Conservation (phyloP, 2,888 invertebrate species). For the Sceliomorpha sp. region DNA sequence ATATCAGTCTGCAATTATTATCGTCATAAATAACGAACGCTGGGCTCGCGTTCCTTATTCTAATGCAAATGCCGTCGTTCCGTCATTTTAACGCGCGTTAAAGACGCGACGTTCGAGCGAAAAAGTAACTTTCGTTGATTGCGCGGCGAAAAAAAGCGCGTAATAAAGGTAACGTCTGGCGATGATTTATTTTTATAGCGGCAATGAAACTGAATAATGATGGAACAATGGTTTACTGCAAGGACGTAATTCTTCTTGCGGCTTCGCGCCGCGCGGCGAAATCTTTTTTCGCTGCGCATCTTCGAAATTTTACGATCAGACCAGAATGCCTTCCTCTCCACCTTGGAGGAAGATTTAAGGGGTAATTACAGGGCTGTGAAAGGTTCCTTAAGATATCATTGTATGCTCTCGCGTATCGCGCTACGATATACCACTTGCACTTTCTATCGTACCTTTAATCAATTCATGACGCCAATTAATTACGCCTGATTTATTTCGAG, state of each 20-base stretch:
- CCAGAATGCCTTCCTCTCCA: slow-evolving; percentile 34
- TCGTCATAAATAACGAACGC: slow-evolving; percentile 4
- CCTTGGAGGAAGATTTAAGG: slow-evolving; percentile 43
- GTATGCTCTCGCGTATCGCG: slow-evolving; percentile 1
- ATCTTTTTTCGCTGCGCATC: slow-evolving; percentile 43
- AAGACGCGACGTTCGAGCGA: slow-evolving; percentile 11
- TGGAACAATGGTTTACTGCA: slow-evolving; percentile 48
- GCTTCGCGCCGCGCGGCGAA: slow-evolving; percentile 9
- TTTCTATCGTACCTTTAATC: slow-evolving; percentile 1
- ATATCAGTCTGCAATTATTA: slow-evolving; percentile 2
- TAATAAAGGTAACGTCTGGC: slow-evolving; percentile 51
- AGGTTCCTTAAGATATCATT: slow-evolving; percentile 27
- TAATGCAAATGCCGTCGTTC: slow-evolving; percentile 18
- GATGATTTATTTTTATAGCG: slow-evolving; percentile 55
- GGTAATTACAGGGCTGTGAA: slow-evolving; percentile 35
- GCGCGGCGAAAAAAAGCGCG: slow-evolving; percentile 38
- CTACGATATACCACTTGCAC: slow-evolving; percentile 13
- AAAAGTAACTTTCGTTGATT: slow-evolving; percentile 40
- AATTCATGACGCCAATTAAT: too few species aligned
- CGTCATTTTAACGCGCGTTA: slow-evolving; percentile 10
- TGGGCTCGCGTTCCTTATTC: background rate
- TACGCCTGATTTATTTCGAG: too few species aligned
- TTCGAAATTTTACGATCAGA: slow-evolving; percentile 54
- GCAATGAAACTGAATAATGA: slow-evolving; percentile 55
- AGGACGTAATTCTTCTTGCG: slow-evolving; percentile 49